phyloP scores from a whole-genome alignment of 2,113 vertebrate species.

The Callithrix jacchus region DNA sequence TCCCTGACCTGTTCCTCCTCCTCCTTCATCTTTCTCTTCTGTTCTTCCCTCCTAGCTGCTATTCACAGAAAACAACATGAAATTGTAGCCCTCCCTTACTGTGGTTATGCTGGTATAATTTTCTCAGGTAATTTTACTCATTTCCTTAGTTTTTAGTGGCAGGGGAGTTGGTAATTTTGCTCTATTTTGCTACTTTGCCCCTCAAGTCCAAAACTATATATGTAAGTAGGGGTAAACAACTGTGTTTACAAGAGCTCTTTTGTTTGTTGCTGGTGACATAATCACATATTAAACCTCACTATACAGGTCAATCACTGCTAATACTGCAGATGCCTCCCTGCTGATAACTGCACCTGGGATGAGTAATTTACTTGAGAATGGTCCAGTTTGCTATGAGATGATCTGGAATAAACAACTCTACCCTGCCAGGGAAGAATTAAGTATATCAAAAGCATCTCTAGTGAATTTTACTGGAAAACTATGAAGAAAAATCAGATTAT shows the following conservation, averaged over 20 bases:
- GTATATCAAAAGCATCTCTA: not conserved
- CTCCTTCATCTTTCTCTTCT: not conserved
- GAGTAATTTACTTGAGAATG: not conserved
- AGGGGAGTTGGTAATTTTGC: not conserved
- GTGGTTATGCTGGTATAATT: not conserved
- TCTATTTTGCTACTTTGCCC: not conserved
- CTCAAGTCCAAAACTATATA: not conserved
- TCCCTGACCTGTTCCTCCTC: not conserved
- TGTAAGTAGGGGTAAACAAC: not conserved
- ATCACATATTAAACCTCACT: not conserved
- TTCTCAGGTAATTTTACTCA: not conserved
- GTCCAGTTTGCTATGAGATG: not conserved
- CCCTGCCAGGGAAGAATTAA: not conserved
- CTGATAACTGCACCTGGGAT: not conserved
- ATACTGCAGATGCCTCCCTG: too few relatives aligned
- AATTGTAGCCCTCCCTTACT: not conserved
- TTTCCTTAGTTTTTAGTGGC: not conserved
- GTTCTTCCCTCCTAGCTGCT: not conserved
- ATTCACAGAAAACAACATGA: not conserved
- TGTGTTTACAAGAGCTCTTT: not conserved
- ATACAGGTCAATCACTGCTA: not conserved
- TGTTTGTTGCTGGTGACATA: not conserved
- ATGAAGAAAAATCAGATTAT: not conserved
- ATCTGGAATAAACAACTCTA: not conserved
- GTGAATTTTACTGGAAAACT: constrained; percentile 5